Evolutionary conservation across 2,888 invertebrate genomes (phyloP), one percentile per base, ranked within the genome.

Genomic region (Netelia virgata): DNA sequence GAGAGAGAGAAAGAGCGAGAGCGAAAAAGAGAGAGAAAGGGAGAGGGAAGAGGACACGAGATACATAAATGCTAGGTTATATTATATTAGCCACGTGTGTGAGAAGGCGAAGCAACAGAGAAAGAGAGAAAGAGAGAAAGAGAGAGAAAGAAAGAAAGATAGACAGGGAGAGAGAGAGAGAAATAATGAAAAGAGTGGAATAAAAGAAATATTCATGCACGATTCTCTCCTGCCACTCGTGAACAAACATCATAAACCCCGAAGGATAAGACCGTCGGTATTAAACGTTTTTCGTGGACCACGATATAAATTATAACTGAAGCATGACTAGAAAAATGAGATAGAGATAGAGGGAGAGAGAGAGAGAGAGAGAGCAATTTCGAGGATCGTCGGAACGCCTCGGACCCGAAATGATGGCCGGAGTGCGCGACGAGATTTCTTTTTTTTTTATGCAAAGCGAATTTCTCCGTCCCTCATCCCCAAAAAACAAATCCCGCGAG

Each of bases 181-280:
- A 41, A 18, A 53, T 57, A 70, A 47, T 28, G 20, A 55, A 61
- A 41, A 23, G 50, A 36, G 70, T 59, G 53, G 6, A 50, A 47
- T 63, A 68, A 18, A 53, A 28, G 43, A 75, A 55, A 73, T 68
- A 63, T 73, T 61, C 76, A 63, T 20, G 76, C 18, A 41, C 69
- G 73, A 84, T 76, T 84, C 77, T 81, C 77, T 76, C 74, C 77
- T 69, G 74, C 73, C 61, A 73, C 50, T 77, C 74, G 75, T 75
- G 76, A 80, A 85, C 83, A 86, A 87, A 87, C 86, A 83, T 88
- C 88, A 78, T 88, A 89, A 88, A 88, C 87, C 79, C 82, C 63
- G 63, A 72, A 86, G 88, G 85, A 88, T 88, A 88, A 85, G 80
- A 74, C 73, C 59, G 53, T 81, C 11, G 80, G 68, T 75, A 82